Evolutionary conservation across 2,888 invertebrate genomes (phyloP).

Genomic region (Crocallis elinguaria): DNA sequence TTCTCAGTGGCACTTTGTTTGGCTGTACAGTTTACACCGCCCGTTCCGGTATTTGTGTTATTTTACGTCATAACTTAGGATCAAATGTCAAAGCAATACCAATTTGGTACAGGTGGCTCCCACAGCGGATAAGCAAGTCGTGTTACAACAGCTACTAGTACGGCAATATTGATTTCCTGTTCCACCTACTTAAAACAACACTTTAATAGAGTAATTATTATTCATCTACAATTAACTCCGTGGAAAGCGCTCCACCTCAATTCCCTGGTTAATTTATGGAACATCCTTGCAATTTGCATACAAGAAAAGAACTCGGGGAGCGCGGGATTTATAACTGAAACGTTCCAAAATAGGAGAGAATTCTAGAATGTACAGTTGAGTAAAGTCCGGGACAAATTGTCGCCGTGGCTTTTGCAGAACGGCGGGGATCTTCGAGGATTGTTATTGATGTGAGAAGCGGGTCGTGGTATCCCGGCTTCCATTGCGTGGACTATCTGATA

Average conservation of each 20-base stretch:
- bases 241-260: slow-evolving; percentile 41
- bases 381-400: slow-evolving; percentile 71
- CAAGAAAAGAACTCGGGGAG: slow-evolving; percentile 43
- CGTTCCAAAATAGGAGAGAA: slow-evolving; percentile 50
- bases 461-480: slow-evolving; percentile 30
- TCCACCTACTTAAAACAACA: slow-evolving; percentile 31
- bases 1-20: too few relatives aligned
- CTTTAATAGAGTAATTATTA: slow-evolving; percentile 42
- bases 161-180: slow-evolving; percentile 34
- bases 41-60: too few relatives aligned
- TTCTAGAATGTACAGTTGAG: slow-evolving; percentile 55
- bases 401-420: slow-evolving; percentile 65
- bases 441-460: slow-evolving; percentile 71
- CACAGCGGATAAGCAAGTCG: neutral
- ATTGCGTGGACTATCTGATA: slow-evolving; percentile 60
- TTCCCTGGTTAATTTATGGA: slow-evolving; percentile 44
- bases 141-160: neutral
- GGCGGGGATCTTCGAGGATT: slow-evolving; percentile 66
- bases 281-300: slow-evolving; percentile 43
- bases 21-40: too few relatives aligned
- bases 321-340: slow-evolving; percentile 49
- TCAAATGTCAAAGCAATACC: too few relatives aligned
- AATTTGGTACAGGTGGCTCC: too few relatives aligned
- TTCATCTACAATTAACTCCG: slow-evolving; percentile 45
- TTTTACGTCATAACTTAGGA: too few relatives aligned